phyloP scores from a whole-genome alignment of 2,113 vertebrate species.

The Tragelaphus imberbis region DNA sequence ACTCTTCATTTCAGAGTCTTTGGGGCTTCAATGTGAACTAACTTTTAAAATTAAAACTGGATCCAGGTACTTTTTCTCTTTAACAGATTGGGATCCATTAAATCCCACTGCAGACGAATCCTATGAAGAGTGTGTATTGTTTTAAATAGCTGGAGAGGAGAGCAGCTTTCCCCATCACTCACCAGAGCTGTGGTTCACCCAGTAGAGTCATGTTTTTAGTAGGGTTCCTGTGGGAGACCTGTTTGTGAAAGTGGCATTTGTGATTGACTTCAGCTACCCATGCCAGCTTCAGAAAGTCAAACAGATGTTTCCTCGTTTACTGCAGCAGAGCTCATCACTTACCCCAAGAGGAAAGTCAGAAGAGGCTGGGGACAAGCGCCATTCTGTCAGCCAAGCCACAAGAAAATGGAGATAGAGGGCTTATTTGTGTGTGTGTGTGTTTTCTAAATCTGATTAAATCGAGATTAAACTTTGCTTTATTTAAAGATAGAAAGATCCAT shows the following conservation, averaged over 20 bases:
- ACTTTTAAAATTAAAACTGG: not conserved
- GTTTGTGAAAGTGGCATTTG: slow-evolving; percentile 48
- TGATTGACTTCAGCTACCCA: slow-evolving; percentile 43
- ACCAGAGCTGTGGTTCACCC: not conserved
- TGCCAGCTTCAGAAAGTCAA: slow-evolving; percentile 62
- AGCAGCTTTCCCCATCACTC: not conserved
- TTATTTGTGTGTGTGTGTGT: not conserved
- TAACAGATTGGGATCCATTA: slow-evolving; percentile 38
- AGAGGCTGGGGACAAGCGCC: slow-evolving; percentile 39
- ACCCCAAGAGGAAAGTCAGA: slow-evolving; percentile 66
- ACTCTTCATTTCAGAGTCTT: slow-evolving; percentile 18
- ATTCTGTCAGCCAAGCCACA: slow-evolving; percentile 64
- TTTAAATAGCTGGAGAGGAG: not conserved
- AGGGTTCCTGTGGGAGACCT: slow-evolving; percentile 62
- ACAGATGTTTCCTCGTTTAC: slow-evolving; percentile 72
- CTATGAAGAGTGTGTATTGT: not conserved
- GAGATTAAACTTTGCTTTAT: slow-evolving; percentile 50
- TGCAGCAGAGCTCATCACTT: slow-evolving; percentile 50
- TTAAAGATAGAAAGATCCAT: slow-evolving; percentile 56
- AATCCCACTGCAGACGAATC: slow-evolving; percentile 26
- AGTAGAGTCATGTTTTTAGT: slow-evolving; percentile 35
- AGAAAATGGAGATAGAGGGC: slow-evolving; percentile 41
- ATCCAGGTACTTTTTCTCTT: not conserved
- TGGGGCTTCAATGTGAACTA: not conserved
- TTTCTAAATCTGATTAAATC: slow-evolving; percentile 32